Percentiles rank a stretch among this genome's conserved stretches.
Conservation (phyloP, 2,888 invertebrate species). For the Phania funesta region DNA sequence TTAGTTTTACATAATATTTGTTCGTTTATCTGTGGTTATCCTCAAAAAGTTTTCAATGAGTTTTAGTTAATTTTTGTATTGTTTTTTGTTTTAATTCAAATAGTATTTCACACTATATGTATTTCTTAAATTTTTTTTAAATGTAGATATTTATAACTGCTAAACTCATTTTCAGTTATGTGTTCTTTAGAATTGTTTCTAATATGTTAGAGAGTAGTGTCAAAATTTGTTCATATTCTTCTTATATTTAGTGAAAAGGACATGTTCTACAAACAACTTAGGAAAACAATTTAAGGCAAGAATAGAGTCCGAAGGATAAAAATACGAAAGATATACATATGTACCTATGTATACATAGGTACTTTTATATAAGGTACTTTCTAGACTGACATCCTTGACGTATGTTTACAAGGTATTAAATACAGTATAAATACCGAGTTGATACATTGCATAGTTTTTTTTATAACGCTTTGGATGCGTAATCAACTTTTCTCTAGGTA, state of each 20-base stretch:
- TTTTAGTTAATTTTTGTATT: slow-evolving; percentile 23
- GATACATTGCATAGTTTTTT: too few relatives aligned
- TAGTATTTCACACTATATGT: slow-evolving; percentile 25
- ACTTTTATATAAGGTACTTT: too few relatives aligned
- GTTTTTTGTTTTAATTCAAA: slow-evolving; percentile 37
- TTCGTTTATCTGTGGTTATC: slow-evolving; percentile 46
- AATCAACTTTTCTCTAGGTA: too few relatives aligned
- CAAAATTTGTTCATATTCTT: slow-evolving; percentile 38
- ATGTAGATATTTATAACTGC: slow-evolving; percentile 48
- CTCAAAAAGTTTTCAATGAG: slow-evolving; percentile 26
- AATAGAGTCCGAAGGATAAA: background rate
- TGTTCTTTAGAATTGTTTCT: slow-evolving; percentile 55
- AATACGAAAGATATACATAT: too few relatives aligned
- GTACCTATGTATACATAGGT: too few relatives aligned
- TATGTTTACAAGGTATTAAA: too few relatives aligned
- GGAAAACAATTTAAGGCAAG: slow-evolving; percentile 6
- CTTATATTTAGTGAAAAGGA: background rate
- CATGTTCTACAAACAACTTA: background rate
- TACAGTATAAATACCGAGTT: too few relatives aligned
- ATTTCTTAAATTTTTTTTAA: slow-evolving; percentile 16
- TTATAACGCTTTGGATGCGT: too few relatives aligned
- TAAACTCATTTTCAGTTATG: slow-evolving; percentile 56
- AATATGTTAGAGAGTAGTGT: slow-evolving; percentile 44
- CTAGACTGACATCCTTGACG: too few relatives aligned
- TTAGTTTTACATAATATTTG: slow-evolving; percentile 45